Conservation (phyloP, 2,797 vertebrate genomes). For the Ptychadena robeensis region DNA sequence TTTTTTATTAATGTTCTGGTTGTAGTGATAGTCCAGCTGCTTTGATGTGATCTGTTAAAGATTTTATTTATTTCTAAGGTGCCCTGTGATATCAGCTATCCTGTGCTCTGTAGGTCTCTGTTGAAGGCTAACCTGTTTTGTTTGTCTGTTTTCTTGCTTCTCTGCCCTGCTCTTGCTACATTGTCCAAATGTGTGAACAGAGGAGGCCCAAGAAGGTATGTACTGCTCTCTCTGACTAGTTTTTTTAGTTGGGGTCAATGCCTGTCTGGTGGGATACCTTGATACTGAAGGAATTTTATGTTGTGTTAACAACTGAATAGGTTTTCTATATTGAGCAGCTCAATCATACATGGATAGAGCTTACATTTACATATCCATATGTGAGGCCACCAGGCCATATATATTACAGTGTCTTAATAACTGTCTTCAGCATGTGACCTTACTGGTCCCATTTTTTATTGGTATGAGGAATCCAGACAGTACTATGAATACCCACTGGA, state of each 20-base stretch:
- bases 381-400: background rate
- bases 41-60: background rate
- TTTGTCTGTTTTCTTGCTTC: conserved; percentile 52
- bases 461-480: background rate
- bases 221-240: background rate
- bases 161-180: background rate
- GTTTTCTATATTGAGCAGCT: background rate
- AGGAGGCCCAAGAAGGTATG: conserved; percentile 56
- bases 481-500: no score
- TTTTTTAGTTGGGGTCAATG: background rate
- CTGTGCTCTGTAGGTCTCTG: conserved; percentile 5
- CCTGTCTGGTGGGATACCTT: background rate
- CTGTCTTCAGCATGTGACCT: background rate
- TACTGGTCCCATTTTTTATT: background rate
- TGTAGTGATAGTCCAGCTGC: background rate
- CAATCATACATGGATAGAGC: background rate
- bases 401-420: background rate
- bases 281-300: background rate
- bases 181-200: conserved; percentile 20
- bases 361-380: background rate
- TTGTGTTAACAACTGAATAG: background rate
- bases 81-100: background rate
- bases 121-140: conserved; percentile 42
- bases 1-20: background rate
- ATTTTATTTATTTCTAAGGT: conserved; percentile 1